Conservation (phyloP, 2,113 vertebrate species). For the Meles meles region DNA sequence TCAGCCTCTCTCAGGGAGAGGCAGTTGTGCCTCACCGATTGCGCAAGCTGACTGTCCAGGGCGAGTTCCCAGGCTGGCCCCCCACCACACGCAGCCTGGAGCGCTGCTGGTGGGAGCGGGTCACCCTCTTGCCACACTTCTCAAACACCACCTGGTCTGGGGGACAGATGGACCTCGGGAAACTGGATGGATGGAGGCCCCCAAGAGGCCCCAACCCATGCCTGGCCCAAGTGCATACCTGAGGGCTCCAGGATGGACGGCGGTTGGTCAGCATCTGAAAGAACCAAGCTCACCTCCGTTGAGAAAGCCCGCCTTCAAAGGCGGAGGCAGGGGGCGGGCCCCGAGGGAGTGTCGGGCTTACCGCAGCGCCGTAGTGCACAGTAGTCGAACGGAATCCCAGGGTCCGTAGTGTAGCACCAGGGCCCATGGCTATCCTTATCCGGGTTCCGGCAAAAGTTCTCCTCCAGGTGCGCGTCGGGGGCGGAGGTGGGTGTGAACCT, state of each 20-base stretch:
- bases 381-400: constrained; percentile 94
- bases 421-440: constrained; percentile 94
- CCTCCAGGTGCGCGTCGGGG: constrained; percentile 87
- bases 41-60: constrained; percentile 97
- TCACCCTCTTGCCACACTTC: constrained; percentile 89
- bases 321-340: neutral
- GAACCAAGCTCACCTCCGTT: neutral
- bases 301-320: neutral
- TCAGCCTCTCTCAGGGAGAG: neutral
- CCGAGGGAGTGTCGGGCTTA: constrained; percentile 57
- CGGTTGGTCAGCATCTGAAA: constrained; percentile 60
- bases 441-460: constrained; percentile 95
- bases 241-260: constrained; percentile 71
- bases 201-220: neutral
- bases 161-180: neutral
- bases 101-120: constrained; percentile 58
- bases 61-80: constrained; percentile 92
- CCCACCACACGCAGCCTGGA: constrained; percentile 84
- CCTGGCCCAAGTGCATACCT: constrained; percentile 57
- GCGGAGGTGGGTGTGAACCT: constrained; percentile 88
- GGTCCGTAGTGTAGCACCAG: constrained; percentile 96
- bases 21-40: constrained; percentile 85
- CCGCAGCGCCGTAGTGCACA: constrained; percentile 93
- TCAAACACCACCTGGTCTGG: constrained; percentile 87
- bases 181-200: neutral